Evolutionary conservation across 2,888 invertebrate genomes (phyloP), one percentile per base, ranked within the genome.

Genomic region (Corythucha ciliata): DNA sequence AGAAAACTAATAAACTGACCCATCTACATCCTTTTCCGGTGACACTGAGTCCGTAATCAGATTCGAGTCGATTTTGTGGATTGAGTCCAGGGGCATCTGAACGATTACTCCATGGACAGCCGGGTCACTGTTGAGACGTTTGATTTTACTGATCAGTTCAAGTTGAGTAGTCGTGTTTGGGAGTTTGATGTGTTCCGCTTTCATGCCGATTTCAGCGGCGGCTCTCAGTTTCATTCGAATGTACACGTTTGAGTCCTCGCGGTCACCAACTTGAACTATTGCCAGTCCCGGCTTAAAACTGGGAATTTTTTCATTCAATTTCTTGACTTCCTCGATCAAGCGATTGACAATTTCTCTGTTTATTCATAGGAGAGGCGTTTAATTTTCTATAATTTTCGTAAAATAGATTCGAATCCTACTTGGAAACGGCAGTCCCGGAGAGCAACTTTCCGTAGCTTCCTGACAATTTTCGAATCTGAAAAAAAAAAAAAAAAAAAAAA

Each of bases 221-320:
- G 91, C 87, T 68, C 85, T 88, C 52, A 94, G 77, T 72, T 98
- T 98, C 83, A 89, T 91, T 27, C 90, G 75, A 65, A 98, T 97
- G 71, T 98, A 98, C 4, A 97, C 93, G 72, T 96, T 96, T 37
- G 97, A 97, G 70, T 98, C 97, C 68, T 92, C 91, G 1, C 96
- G 78, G 1, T 83, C 85, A 12, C 98, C 98, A 55, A 98, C 97
- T 77, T 97, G 86, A 39, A 97, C 86, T 65, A 97, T 93, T 21
- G 92, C 88, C 59, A 97, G 73, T 12, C 83, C 82, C 0, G 85
- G 83, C 58, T 69, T 68, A 67, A 85, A 90, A 16, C 51, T 22
- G n/a, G 53, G 25, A 56, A 84, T 66, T 48, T 72, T 69, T 26
- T 51, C 21, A 16, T 48, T 42, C 57, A 84, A 66, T 47, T 72